A percentile compares a stretch with the other conserved stretches of the same genome.
phyloP scores from a whole-genome alignment of 2,797 vertebrate species.

The Taenioides sp. region DNA sequence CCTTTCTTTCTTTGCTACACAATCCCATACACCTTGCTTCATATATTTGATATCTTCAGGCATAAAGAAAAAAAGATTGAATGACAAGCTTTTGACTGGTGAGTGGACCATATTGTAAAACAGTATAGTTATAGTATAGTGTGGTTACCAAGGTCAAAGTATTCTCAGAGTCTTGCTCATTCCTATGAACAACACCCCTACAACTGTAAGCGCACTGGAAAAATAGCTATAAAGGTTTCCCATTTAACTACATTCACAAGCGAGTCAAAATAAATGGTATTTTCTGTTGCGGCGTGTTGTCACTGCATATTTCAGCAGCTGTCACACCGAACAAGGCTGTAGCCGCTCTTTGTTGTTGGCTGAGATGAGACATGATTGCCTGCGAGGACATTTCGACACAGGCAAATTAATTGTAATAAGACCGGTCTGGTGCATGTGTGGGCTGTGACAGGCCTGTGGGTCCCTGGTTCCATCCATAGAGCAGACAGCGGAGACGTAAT shows the following conservation, averaged over 20 bases:
- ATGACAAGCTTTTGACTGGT: not conserved
- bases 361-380: slow-evolving; percentile 54
- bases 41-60: too few species aligned
- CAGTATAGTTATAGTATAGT: not conserved
- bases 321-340: slow-evolving; percentile 56
- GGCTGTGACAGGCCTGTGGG: slow-evolving; percentile 67
- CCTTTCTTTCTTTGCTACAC: too few species aligned
- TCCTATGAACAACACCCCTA: not conserved
- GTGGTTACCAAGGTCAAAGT: not conserved
- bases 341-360: slow-evolving; percentile 59
- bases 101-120: not conserved
- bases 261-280: slow-evolving; percentile 6
- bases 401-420: slow-evolving; percentile 79
- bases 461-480: slow-evolving; percentile 35
- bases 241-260: not conserved
- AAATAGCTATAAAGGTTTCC: not conserved
- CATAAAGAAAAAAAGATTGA: too few species aligned
- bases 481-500: slow-evolving; percentile 59
- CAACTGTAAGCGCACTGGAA: not conserved
- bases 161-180: not conserved
- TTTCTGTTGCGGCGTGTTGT: slow-evolving; percentile 29
- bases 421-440: slow-evolving; percentile 53
- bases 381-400: slow-evolving; percentile 71
- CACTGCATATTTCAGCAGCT: slow-evolving; percentile 58
- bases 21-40: too few species aligned